Conservation (phyloP, 2,888 invertebrate species). For the Pristionchus japonicus region DNA sequence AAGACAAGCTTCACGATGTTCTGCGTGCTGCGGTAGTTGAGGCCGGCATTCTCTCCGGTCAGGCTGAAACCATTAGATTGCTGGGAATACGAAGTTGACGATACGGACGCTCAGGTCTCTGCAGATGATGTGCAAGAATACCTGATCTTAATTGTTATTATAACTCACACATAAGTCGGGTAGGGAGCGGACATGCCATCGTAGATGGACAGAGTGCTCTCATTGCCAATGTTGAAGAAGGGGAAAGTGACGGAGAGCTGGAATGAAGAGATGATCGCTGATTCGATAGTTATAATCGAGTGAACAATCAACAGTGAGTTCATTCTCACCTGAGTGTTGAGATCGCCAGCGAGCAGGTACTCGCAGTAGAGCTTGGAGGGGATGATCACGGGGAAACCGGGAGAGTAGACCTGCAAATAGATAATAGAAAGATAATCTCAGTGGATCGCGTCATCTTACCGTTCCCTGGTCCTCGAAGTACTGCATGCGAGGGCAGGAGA, state of each 20-base stretch:
- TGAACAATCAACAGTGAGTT: too few species aligned
- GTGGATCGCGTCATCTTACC: neutral
- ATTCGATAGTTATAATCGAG: neutral
- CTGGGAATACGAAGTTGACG: neutral
- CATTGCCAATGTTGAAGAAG: neutral
- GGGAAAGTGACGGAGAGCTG: slow-evolving; percentile 38
- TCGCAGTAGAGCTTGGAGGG: slow-evolving; percentile 4
- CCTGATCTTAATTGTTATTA: neutral
- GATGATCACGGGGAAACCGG: slow-evolving; percentile 11
- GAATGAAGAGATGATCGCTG: neutral
- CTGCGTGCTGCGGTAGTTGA: neutral
- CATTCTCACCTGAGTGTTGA: neutral
- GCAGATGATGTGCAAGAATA: too few species aligned
- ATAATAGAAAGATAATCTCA: too few species aligned
- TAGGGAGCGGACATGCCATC: slow-evolving; percentile 22
- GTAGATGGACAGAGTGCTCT: slow-evolving; percentile 9
- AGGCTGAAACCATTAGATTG: neutral
- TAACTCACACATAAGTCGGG: neutral
- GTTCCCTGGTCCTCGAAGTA: slow-evolving; percentile 35
- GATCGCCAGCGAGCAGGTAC: neutral
- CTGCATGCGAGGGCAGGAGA: slow-evolving; percentile 21
- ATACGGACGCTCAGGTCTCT: neutral
- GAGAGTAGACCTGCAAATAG: slow-evolving; percentile 4
- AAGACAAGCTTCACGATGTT: slow-evolving; percentile 29
- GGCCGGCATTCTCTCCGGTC: neutral